phyloP scores from a whole-genome alignment of 2,797 vertebrate species.

The Periophthalmus magnuspinnatus region DNA sequence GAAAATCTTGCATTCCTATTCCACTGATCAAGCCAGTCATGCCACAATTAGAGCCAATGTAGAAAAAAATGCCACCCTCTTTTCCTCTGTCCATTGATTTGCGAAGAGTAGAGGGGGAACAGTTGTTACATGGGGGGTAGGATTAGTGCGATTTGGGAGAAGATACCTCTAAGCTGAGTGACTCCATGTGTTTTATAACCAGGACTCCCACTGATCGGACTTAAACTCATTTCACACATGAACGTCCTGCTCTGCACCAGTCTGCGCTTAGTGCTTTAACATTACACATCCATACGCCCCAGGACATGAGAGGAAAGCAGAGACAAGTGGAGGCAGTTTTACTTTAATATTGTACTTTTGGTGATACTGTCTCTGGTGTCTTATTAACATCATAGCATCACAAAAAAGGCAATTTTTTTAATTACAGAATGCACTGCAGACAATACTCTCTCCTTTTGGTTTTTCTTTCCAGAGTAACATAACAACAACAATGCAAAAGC shows the following conservation, averaged over 20 bases:
- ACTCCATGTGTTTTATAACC: conserved; percentile 61
- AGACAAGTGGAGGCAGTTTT: conserved; percentile 18
- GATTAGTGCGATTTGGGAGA: conserved; percentile 51
- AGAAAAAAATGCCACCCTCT: conserved; percentile 1
- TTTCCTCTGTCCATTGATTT: conserved; percentile 35
- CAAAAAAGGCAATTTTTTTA: background rate
- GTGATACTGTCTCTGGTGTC: background rate
- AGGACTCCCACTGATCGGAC: conserved; percentile 71
- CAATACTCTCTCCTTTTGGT: background rate
- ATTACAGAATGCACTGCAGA: background rate
- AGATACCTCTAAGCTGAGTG: conserved; percentile 67
- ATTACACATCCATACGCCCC: conserved; percentile 67
- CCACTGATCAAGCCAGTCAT: background rate
- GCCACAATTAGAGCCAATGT: background rate
- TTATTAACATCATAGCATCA: background rate
- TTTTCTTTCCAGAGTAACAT: background rate
- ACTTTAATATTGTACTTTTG: background rate
- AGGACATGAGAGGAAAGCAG: conserved; percentile 52
- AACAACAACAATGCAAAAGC: background rate
- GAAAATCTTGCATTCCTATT: too few relatives aligned
- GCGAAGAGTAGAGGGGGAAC: conserved; percentile 33
- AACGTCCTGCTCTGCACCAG: conserved; percentile 61
- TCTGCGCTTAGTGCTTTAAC: conserved; percentile 71
- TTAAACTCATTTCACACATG: conserved; percentile 80
- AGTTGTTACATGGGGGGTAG: conserved; percentile 34